Evolutionary conservation across 2,113 vertebrate species (phyloP).

Genomic region (Cyprinodon variegatus): DNA sequence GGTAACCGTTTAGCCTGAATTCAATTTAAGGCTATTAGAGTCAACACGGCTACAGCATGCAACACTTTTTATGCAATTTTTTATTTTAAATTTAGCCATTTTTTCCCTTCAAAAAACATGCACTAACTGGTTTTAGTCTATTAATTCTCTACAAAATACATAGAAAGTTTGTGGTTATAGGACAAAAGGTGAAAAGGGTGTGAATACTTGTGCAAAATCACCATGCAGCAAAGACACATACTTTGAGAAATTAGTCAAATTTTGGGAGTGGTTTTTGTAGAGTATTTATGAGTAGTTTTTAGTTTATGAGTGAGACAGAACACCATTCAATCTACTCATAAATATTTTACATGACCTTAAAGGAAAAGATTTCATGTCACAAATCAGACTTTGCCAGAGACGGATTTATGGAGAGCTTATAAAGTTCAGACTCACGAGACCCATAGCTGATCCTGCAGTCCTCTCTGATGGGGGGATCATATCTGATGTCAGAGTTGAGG

Average conservation of each 20-base stretch:
- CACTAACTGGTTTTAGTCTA: neutral
- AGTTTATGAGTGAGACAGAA: no score
- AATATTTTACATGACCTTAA: neutral
- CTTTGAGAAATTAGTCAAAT: neutral
- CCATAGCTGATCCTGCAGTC: constrained; percentile 55
- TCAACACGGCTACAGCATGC: no score
- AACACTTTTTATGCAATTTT: no score
- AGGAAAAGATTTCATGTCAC: neutral
- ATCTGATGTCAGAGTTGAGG: constrained; percentile 87
- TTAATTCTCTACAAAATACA: neutral
- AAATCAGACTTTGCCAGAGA: neutral
- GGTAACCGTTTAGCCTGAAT: no score
- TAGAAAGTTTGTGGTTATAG: neutral
- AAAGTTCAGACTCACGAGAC: constrained; percentile 80
- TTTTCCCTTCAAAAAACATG: neutral
- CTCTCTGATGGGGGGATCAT: constrained; percentile 96
- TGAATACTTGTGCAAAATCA: neutral
- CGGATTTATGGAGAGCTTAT: neutral
- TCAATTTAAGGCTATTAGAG: no score
- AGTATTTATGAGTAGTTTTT: neutral
- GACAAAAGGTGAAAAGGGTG: neutral
- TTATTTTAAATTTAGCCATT: neutral
- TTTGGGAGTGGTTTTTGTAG: neutral
- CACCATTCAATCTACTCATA: neutral
- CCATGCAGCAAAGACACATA: neutral